phyloP scores from a whole-genome alignment of 2,888 invertebrate species.

The Metellina segmentata region DNA sequence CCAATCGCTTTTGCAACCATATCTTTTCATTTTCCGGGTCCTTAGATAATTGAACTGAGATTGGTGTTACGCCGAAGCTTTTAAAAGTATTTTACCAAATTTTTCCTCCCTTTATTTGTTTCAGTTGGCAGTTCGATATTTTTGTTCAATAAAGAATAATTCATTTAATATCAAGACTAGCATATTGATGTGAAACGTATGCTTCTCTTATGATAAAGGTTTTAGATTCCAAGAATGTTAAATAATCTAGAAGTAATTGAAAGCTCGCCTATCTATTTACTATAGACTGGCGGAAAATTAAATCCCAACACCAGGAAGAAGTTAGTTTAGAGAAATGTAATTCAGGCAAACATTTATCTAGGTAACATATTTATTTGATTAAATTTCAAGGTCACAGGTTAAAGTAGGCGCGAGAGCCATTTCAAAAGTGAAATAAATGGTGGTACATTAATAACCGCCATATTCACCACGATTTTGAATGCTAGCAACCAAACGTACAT shows the following conservation, averaged over 20 bases:
- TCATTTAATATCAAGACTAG: background rate
- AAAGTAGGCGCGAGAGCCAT: no score
- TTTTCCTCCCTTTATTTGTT: background rate
- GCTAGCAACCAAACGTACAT: no score
- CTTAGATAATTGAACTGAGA: background rate
- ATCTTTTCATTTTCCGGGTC: background rate
- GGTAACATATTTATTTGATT: no score
- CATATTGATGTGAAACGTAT: background rate
- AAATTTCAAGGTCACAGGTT: no score
- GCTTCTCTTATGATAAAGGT: background rate
- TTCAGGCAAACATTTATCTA: no score
- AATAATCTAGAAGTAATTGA: background rate
- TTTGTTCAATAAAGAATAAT: background rate
- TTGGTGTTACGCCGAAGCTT: background rate
- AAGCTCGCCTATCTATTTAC: background rate
- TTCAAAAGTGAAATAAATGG: no score
- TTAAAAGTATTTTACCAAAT: background rate
- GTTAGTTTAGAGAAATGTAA: no score
- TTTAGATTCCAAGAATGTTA: background rate
- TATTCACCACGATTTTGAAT: no score
- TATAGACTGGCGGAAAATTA: no score
- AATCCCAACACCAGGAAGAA: no score
- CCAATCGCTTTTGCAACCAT: background rate
- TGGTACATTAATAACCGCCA: no score
- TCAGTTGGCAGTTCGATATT: background rate